Base-by-base conservation (phyloP, 2,888 invertebrate genomes). In the Flabesymbios commensalis region DNA sequence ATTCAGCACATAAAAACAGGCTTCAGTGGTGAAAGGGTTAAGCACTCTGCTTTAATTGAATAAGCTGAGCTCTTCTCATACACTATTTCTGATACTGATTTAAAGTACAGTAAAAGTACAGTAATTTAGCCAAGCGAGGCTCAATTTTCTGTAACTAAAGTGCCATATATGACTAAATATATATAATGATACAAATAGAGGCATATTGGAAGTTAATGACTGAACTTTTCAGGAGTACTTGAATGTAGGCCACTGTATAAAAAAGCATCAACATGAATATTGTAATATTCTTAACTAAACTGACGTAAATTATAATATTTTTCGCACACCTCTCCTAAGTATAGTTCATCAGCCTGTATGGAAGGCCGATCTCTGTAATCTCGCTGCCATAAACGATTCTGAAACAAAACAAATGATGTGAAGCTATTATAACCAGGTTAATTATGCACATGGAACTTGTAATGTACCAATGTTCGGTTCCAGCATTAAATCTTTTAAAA, bases 351-450 rank as follows among this genome's bases (percentile, higher is more conserved):
- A 1, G 98, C 96, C 80, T 98, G 96, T 39, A 97, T 85, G 0
- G 91, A 90, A 75, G 92, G 87, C 70, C 92, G 87, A 80, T 98
- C 97, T 73, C 94, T 86, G 83, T 88, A 89, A 83, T 97, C 96
- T 72, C 96, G 86, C 83, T 97, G 96, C 95, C 96, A 98, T 63
- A 97, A 88, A 68, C 98, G 89, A 85, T 90, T 90, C 92, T 93
- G 78, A 63, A 42, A 61, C 24, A 49, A 24, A 22, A 41, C 7
- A 22, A 49, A 31, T n/a, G 17, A 57, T 31, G 32, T 32, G 4
- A 10, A 17, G 10, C 14, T 19, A 45, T 45, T 19, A 45, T 17
- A 45, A 22, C 22, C 22, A 10, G 7, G 7, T 17, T 45, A 45
- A 45, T 17, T 45, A 17, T 33, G 24, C 33, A 52, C 24, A 31